Base-by-base conservation (phyloP, 1,140 invertebrate species). In the Hyposmocoma kahamanoa region DNA sequence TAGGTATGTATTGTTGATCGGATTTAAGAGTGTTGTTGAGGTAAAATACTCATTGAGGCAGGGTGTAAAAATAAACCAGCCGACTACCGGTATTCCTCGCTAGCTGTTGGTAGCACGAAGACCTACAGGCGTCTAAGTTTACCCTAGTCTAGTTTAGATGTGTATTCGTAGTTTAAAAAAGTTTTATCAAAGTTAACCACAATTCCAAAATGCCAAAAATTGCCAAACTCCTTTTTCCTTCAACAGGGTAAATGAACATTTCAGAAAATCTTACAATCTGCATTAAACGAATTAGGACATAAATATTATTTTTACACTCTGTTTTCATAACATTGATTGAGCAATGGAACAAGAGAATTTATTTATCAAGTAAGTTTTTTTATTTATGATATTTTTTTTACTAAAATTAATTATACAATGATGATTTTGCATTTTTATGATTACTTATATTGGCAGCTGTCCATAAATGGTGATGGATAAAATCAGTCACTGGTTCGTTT, bases 281-380 rank as follows among this genome's bases (percentile, higher is more conserved):
- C 13, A 36, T 36, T 36, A n/a, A n/a, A n/a, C n/a, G n/a, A n/a
- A n/a, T n/a, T n/a, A 48, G 26, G 22, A 32, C 22, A 55, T 50
- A 38, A 60, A 45, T n/a, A 36, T 74, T 81, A 72, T 80, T 82
- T 84, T 73, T 82, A 82, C 81, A 83, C 73, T 74, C 81, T 76
- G 77, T 61, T 67, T 52, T 52, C 36, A 64, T 71, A 78, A 77
- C 73, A 81, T 67, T 81, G 78, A 82, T 77, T 71, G 79, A 83
- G 77, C 79, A 81, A 83, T 75, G 74, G 77, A 85, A 83, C 78
- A 85, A 76, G 79, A 85, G 81, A 85, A 85, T 85, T 85, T 85
- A 85, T 85, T 85, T 85, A 85, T 85, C 77, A 78, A 79, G 76
- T 81, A 82, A 81, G 72, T 73, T 76, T 81, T 77, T 75, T 71